Percentiles rank a stretch among this genome's conserved stretches.
Evolutionary conservation across 2,888 invertebrate species (phyloP).

Genomic region (Drosophila diplacantha): DNA sequence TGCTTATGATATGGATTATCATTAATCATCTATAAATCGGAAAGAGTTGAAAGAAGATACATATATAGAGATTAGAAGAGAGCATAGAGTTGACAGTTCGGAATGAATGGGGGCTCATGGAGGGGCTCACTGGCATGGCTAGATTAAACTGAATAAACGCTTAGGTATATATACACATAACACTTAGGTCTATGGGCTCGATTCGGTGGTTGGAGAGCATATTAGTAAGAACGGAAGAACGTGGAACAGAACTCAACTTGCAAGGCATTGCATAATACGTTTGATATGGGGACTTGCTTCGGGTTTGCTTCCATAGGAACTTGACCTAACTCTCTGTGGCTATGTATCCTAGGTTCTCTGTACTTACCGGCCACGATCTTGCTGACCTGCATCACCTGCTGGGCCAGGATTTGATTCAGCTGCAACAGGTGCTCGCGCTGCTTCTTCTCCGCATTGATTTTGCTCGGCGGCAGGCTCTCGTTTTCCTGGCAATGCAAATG

Average conservation of each 20-base stretch:
- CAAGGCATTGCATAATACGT: conserved; percentile 50
- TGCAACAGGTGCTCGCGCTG: conserved; percentile 93
- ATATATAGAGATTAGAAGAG: conserved; percentile 73
- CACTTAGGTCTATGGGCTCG: conserved; percentile 20
- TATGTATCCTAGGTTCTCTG: neutral
- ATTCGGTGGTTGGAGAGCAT: conserved; percentile 38
- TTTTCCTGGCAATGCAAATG: conserved; percentile 55
- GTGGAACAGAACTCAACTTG: conserved; percentile 59
- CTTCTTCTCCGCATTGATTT: conserved; percentile 89
- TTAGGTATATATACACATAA: conserved; percentile 43
- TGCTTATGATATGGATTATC: conserved; percentile 69
- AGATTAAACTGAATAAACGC: conserved; percentile 49
- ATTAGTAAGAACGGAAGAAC: conserved; percentile 57
- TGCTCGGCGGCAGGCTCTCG: conserved; percentile 81
- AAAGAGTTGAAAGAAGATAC: conserved; percentile 74
- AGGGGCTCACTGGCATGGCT: conserved; percentile 32
- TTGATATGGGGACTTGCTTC: conserved; percentile 30
- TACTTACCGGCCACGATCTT: conserved; percentile 95
- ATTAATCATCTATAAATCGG: conserved; percentile 77
- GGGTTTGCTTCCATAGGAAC: conserved; percentile 48
- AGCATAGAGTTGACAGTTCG: conserved; percentile 65
- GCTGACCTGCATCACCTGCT: conserved; percentile 96
- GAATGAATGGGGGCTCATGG: conserved; percentile 10
- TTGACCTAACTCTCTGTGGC: conserved; percentile 33
- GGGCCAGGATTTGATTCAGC: conserved; percentile 93